Evolutionary conservation across 2,113 vertebrate species (phyloP), one percentile per base, ranked within the genome.

Genomic region (Aspiorhynchus laticeps): DNA sequence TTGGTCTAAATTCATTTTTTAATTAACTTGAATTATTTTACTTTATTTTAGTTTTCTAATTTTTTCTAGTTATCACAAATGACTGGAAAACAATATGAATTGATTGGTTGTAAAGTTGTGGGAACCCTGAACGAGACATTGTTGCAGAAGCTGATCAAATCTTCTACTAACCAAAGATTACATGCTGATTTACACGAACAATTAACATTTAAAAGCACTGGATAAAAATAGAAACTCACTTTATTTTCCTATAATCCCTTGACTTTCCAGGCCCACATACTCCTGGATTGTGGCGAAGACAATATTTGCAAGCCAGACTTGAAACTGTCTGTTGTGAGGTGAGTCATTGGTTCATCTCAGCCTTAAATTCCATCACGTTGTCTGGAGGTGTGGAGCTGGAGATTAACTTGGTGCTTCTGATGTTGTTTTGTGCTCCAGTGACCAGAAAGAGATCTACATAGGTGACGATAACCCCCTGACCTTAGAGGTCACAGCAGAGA

Each of bases 301-400:
- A 99, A 99, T 90, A 91, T 99, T 91, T 99, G 98, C 90, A 98
- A 96, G 87, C 98, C 98, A 21, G 96, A 98, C 90, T 93, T 99
- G 89, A 95, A 89, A 90, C 91, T 99, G 86, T 92, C 95, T 5
- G 97, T 98, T 67, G 88, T 94, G 91, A 98, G 97, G 98, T 98
- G 93, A 75, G 91, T 81, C 65, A 78, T 4, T 6, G 41, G 9
- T 38, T 80, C 11, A 82, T 63, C 63, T 43, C 21, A 83, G 28
- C 63, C 17, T 26, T 67, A n/a, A 61, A 76, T 63, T 63, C 53
- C 33, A 53, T 8, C 15, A 15, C 31, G 26, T 11, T 53, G 8
- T 73, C 75, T 4, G 7, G 5, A 0, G n/a, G 78, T 59, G n/a
- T 87, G 48, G 67, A 12, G 48, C 24, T 74, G n/a, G 10, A 84